Conservation (phyloP, 1,140 invertebrate genomes). For the Holcopasites calliopsidis region DNA sequence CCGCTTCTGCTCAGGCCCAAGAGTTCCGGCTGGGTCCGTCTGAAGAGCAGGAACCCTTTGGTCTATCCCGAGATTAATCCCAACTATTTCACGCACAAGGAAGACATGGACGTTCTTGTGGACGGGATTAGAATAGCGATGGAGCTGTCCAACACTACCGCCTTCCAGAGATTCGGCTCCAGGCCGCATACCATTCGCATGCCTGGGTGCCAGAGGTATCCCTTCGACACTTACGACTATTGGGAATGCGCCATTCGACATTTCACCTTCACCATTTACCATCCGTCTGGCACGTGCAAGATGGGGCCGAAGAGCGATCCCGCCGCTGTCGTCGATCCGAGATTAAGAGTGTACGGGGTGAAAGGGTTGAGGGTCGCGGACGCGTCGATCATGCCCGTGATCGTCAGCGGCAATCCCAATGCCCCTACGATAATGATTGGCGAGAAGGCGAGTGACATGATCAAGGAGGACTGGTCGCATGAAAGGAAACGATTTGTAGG, state of each 20-base stretch:
- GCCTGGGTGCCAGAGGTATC: conserved; percentile 87
- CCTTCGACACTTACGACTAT: conserved; percentile 89
- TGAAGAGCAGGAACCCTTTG: conserved; percentile 89
- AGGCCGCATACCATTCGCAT: conserved; percentile 88
- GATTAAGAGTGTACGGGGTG: conserved; percentile 87
- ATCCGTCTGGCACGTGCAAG: conserved; percentile 91
- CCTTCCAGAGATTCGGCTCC: conserved; percentile 90
- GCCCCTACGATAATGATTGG: conserved; percentile 89
- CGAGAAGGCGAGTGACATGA: conserved; percentile 90
- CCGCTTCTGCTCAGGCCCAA: conserved; percentile 89
- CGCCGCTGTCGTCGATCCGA: conserved; percentile 89
- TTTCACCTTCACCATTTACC: conserved; percentile 92
- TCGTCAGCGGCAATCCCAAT: conserved; percentile 90
- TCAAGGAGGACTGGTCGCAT: conserved; percentile 86
- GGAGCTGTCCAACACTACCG: conserved; percentile 87
- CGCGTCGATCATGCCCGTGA: conserved; percentile 89
- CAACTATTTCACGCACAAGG: conserved; percentile 91
- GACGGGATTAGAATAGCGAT: conserved; percentile 92
- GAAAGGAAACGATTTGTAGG: conserved; percentile 61
- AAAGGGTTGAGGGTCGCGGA: conserved; percentile 87
- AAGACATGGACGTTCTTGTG: conserved; percentile 87
- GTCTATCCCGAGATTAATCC: conserved; percentile 93
- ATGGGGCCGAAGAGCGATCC: conserved; percentile 90
- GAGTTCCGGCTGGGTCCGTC: conserved; percentile 89
- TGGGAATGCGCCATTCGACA: conserved; percentile 91